A percentile compares a stretch with the other conserved stretches of the same genome.
phyloP scores from a whole-genome alignment of 35 echinoderm and acorn worm genomes.

The Heliocidaris erythrogramma region DNA sequence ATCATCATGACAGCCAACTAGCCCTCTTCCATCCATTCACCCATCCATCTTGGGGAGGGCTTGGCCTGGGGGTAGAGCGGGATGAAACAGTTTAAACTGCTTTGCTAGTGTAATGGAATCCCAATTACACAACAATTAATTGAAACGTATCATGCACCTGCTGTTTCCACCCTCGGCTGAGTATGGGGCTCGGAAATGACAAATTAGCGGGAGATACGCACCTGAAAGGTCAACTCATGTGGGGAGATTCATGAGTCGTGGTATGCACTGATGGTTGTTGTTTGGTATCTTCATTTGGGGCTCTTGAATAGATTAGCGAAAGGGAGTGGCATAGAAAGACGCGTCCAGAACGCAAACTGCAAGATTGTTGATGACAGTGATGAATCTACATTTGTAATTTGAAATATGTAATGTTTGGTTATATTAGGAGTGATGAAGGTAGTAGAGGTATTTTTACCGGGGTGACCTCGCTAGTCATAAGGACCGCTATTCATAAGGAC shows the following conservation, averaged over 20 bases:
- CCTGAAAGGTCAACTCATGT: not conserved
- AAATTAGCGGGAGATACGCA: slow-evolving; percentile 18
- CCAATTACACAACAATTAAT: slow-evolving; percentile 28
- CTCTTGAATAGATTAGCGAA: not conserved
- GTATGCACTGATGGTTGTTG: not conserved
- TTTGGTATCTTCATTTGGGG: not conserved
- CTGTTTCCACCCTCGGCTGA: not conserved
- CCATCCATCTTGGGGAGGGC: not conserved
- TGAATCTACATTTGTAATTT: too few relatives aligned
- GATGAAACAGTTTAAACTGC: not conserved
- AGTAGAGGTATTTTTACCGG: too few relatives aligned
- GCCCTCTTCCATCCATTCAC: not conserved
- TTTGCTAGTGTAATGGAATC: slow-evolving; percentile 4
- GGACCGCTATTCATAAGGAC: too few relatives aligned
- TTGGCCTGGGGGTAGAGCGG: not conserved
- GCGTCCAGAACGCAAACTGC: too few relatives aligned
- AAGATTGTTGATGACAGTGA: too few relatives aligned
- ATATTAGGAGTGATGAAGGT: too few relatives aligned
- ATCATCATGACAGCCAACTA: not conserved
- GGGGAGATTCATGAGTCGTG: not conserved
- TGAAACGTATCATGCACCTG: slow-evolving; percentile 15
- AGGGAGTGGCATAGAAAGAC: not conserved
- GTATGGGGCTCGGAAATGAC: not conserved
- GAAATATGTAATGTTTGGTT: too few relatives aligned
- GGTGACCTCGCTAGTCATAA: too few relatives aligned